Percentiles rank a stretch among this genome's conserved stretches.
These are phyloP conservation scores for Rhynchonycteris naso DNA, from an alignment of 2,797 vertebrate species.

Conservation along the genomic window DNA sequence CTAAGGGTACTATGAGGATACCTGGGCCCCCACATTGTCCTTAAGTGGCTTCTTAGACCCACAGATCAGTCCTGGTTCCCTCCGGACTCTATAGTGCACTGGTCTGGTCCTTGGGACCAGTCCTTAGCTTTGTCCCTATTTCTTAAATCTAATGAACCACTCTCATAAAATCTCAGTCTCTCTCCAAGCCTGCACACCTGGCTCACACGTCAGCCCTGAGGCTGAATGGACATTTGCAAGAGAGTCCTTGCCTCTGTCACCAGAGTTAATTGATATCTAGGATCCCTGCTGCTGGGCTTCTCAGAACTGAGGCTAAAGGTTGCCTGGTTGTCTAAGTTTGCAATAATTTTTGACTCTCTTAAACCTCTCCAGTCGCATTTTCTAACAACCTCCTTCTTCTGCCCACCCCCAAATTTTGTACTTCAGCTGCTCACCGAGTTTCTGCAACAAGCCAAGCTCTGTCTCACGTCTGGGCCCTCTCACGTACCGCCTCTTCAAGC, in stretches of 20 bases:
- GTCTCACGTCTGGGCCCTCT: neutral
- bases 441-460: neutral
- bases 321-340: neutral
- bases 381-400: neutral
- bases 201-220: neutral
- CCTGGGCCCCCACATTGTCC: neutral
- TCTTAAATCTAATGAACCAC: neutral
- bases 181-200: neutral
- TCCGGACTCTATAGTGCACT: neutral
- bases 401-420: neutral
- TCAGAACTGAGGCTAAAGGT: neutral
- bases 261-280: neutral
- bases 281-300: neutral
- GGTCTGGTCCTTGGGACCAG: neutral
- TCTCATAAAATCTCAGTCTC: neutral
- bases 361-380: neutral
- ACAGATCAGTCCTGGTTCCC: neutral
- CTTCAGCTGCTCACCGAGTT: neutral
- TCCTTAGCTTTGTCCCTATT: neutral
- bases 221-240: neutral
- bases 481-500: neutral
- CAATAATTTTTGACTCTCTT: neutral
- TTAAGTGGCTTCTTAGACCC: neutral
- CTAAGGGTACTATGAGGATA: neutral
- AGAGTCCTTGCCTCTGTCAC: neutral